Percentiles rank a stretch among this genome's conserved stretches.
These are phyloP conservation scores for Chrysopilus asiliformis DNA, from an alignment of 2,888 invertebrate species.

Conservation along the genomic window DNA sequence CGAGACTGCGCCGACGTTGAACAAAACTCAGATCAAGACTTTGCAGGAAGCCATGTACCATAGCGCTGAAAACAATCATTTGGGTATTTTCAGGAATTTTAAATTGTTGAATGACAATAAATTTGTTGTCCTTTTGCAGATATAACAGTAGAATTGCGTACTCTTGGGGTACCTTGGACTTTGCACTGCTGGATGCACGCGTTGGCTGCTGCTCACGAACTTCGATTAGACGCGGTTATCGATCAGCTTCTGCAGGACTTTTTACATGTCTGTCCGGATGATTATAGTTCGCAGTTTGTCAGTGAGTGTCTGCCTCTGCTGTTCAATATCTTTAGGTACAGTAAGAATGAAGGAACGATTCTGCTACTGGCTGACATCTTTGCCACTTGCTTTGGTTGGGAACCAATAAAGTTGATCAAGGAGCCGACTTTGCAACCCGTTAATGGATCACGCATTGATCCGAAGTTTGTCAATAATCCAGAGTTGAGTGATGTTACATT, in stretches of 20 bases:
- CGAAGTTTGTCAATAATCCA: conserved; percentile 87
- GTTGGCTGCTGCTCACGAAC: conserved; percentile 72
- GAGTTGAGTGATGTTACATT: conserved; percentile 87
- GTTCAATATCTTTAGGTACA: conserved; percentile 79
- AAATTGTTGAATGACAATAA: conserved; percentile 1
- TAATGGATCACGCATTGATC: conserved; percentile 68
- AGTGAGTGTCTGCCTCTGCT: conserved; percentile 80
- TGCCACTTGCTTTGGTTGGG: conserved; percentile 80
- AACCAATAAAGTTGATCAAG: conserved; percentile 62
- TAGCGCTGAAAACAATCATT: conserved; percentile 79
- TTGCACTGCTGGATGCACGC: conserved; percentile 88
- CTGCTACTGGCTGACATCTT: conserved; percentile 77
- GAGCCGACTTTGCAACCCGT: conserved; percentile 50
- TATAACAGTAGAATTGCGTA: conserved; percentile 75
- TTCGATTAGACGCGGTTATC: conserved; percentile 68
- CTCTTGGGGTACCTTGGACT: conserved; percentile 81
- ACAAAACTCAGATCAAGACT: conserved; percentile 70
- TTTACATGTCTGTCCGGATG: conserved; percentile 78
- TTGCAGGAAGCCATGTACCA: conserved; percentile 91
- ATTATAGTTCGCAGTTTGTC: conserved; percentile 78
- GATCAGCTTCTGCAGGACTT: conserved; percentile 83
- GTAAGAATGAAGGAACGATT: conserved; percentile 85
- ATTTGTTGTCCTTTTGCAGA: conserved; percentile 39
- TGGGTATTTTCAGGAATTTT: conserved; percentile 40
- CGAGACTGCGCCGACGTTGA: conserved; percentile 40